Percentiles rank a stretch among this genome's conserved stretches.
Evolutionary conservation across 2,113 vertebrate species (phyloP).

Genomic region (Machaerirhynchus nigripectus): DNA sequence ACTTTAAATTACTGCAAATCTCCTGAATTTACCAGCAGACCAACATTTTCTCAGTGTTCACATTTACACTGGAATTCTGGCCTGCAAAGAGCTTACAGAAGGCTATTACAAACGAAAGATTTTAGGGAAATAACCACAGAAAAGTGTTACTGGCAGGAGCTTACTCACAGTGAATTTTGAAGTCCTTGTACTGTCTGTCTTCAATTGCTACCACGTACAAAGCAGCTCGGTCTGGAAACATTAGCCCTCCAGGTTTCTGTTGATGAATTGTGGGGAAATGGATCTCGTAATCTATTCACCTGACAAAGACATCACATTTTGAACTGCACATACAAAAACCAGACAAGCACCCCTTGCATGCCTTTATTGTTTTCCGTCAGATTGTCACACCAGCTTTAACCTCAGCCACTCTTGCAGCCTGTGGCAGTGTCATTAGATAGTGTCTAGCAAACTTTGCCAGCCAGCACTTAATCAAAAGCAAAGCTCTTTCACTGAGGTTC

Average conservation of each 20-base stretch:
- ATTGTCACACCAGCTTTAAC: conserved; percentile 44
- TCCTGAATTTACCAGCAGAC: neutral
- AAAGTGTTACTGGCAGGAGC: neutral
- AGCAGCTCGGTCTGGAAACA: conserved; percentile 97
- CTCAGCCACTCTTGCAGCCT: conserved; percentile 20
- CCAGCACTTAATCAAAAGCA: neutral
- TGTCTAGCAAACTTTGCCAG: neutral
- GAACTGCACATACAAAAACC: conserved; percentile 78
- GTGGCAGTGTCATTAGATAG: neutral
- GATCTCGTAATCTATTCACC: conserved; percentile 84
- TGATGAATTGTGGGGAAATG: conserved; percentile 83
- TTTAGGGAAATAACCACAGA: neutral
- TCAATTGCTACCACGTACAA: conserved; percentile 97
- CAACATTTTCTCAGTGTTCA: neutral
- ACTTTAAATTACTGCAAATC: neutral
- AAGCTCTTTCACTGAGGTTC: neutral
- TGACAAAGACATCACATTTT: conserved; percentile 86
- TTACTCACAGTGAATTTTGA: conserved; percentile 98
- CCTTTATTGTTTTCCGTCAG: conserved; percentile 47
- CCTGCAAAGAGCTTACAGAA: neutral
- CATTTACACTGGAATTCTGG: neutral
- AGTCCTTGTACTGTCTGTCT: conserved; percentile 98
- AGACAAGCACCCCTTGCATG: conserved; percentile 69
- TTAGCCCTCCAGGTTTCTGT: conserved; percentile 97
- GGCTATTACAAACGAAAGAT: neutral